Evolutionary conservation across 2,113 vertebrate genomes (phyloP).

Genomic region (Physeter macrocephalus): DNA sequence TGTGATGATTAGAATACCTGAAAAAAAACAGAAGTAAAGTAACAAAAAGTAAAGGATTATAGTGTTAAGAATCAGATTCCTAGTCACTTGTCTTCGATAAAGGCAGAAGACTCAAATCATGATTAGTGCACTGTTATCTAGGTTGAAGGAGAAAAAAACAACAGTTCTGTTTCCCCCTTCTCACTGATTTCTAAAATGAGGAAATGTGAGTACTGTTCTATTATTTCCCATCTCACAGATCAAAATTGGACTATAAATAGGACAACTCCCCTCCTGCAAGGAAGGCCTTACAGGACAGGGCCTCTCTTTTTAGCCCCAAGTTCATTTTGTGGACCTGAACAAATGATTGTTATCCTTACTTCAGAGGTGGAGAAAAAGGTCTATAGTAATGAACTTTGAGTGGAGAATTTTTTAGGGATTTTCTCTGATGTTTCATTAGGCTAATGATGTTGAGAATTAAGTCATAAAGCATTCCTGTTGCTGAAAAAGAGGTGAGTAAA

Average conservation of each 20-base stretch:
- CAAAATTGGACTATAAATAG: neutral
- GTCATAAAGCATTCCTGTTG: constrained; percentile 2
- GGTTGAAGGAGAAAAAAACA: neutral
- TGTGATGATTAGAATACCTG: neutral
- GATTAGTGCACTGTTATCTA: neutral
- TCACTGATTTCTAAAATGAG: neutral
- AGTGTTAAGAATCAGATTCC: neutral
- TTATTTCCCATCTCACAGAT: neutral
- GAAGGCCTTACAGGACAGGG: neutral
- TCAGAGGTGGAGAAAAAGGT: neutral
- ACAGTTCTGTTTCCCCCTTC: neutral
- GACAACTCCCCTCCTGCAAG: neutral
- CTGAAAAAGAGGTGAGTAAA: neutral
- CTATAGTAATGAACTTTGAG: neutral
- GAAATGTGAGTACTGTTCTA: neutral
- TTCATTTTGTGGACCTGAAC: neutral
- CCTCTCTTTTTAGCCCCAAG: neutral
- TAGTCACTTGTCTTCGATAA: neutral
- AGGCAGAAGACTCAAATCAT: neutral
- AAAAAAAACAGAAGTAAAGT: neutral
- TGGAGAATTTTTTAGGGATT: neutral
- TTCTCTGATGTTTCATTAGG: constrained; percentile 16
- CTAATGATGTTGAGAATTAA: constrained; percentile 47
- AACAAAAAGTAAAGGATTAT: neutral
- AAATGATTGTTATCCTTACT: neutral